Conservation (phyloP, 2,113 vertebrate genomes). For the Chrysochloris asiatica region DNA sequence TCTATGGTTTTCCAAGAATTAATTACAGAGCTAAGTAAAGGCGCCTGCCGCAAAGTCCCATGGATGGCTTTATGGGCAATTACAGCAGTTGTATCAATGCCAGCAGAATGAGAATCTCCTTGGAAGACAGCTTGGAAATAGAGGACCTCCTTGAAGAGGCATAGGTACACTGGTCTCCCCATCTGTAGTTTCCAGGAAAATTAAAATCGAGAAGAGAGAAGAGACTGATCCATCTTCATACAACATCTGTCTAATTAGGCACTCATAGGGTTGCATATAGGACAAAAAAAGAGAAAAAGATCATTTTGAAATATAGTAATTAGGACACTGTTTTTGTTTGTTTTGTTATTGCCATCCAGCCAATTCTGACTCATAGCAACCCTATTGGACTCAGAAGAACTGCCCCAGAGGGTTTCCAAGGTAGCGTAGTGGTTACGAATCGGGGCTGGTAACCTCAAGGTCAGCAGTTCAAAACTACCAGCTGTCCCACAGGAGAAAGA, state of each 20-base stretch:
- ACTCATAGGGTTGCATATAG: neutral
- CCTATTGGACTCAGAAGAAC: no score
- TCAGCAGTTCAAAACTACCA: no score
- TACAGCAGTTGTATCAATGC: constrained; percentile 14
- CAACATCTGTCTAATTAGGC: neutral
- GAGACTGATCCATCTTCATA: neutral
- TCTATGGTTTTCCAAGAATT: constrained; percentile 73
- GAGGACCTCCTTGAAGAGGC: neutral
- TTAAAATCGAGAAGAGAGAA: neutral
- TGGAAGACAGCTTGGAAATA: constrained; percentile 28
- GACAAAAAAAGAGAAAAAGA: neutral
- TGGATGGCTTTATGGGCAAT: constrained; percentile 55
- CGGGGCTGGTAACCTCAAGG: no score
- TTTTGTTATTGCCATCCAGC: no score
- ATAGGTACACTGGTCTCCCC: neutral
- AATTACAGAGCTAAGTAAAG: constrained; percentile 70
- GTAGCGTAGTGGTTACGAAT: no score
- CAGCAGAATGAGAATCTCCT: constrained; percentile 45
- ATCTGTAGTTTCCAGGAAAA: neutral
- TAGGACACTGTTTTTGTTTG: no score
- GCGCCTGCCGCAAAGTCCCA: constrained; percentile 47
- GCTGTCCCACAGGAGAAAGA: no score
- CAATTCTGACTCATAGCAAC: no score
- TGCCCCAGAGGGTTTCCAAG: no score
- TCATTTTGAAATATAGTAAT: neutral